Evolutionary conservation across 2,113 vertebrate genomes (phyloP).

Genomic region (Chinchilla lanigera): DNA sequence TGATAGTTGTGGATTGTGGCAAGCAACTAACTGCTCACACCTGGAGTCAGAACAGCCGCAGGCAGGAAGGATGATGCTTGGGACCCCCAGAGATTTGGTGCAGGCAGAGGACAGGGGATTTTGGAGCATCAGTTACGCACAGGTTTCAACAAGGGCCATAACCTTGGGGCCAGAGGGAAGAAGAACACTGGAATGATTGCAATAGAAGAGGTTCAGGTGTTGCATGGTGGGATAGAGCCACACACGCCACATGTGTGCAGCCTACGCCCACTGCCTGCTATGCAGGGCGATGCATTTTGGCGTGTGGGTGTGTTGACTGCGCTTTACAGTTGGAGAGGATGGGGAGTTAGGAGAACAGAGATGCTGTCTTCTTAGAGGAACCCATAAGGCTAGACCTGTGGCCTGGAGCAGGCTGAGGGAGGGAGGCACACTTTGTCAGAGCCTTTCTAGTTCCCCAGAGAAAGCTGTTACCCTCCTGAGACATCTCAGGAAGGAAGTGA

Average conservation of each 20-base stretch:
- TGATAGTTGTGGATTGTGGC: not conserved
- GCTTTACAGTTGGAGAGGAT: not conserved
- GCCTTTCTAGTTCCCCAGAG: not conserved
- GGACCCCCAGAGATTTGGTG: not conserved
- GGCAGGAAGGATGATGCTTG: not conserved
- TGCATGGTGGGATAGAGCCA: accelerated
- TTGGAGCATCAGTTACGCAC: not conserved
- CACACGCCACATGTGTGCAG: not conserved
- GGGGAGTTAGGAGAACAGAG: not conserved
- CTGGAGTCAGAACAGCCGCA: not conserved
- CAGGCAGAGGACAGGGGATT: not conserved
- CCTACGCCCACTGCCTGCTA: not conserved
- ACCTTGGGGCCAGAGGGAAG: not conserved
- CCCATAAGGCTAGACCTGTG: too few relatives aligned
- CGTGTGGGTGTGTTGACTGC: not conserved
- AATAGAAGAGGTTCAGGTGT: not conserved
- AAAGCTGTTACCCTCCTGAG: not conserved
- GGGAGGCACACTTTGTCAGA: not conserved
- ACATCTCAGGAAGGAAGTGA: constrained; percentile 58
- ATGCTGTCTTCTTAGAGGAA: not conserved
- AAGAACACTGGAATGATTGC: too few relatives aligned
- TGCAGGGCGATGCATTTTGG: not conserved
- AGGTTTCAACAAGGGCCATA: not conserved
- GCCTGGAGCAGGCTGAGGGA: not conserved
- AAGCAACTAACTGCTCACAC: not conserved